phyloP scores from a whole-genome alignment of 2,888 invertebrate genomes.

The Deilephila porcellus region DNA sequence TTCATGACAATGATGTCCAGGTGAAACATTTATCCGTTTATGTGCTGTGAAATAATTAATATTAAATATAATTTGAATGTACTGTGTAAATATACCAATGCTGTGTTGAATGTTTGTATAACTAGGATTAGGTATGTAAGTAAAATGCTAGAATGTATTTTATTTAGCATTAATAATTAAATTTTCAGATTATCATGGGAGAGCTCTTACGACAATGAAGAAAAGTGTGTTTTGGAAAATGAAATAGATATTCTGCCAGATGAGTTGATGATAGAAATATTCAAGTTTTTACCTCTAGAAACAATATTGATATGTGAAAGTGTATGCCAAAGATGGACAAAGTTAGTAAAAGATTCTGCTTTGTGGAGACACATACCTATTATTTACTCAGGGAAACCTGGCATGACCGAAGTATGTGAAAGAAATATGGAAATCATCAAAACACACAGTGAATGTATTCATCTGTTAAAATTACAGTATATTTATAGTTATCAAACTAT shows the following conservation, averaged over 20 bases:
- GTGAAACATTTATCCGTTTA: constrained; percentile 31
- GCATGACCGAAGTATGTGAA: constrained; percentile 64
- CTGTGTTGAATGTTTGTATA: no score
- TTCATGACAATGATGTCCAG: constrained; percentile 38
- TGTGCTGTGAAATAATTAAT: background rate
- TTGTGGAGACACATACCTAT: constrained; percentile 68
- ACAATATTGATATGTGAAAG: constrained; percentile 64
- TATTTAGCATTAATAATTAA: background rate
- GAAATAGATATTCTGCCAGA: constrained; percentile 66
- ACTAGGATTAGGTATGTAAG: no score
- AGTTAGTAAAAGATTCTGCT: constrained; percentile 59
- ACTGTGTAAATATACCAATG: background rate
- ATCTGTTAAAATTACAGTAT: constrained; percentile 70
- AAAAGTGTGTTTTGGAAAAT: constrained; percentile 7
- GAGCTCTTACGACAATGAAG: background rate
- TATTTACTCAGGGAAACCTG: constrained; percentile 70
- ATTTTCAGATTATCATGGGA: background rate
- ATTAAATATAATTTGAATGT: background rate
- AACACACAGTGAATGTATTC: constrained; percentile 63
- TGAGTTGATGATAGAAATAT: constrained; percentile 71
- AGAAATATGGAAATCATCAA: constrained; percentile 62
- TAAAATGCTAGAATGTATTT: no score
- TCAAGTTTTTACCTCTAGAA: constrained; percentile 68
- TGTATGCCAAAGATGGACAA: constrained; percentile 71
- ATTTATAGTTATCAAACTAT: constrained; percentile 67